phyloP scores from a whole-genome alignment of 2,888 invertebrate species.

The Dyspetes luteomarginatus region DNA sequence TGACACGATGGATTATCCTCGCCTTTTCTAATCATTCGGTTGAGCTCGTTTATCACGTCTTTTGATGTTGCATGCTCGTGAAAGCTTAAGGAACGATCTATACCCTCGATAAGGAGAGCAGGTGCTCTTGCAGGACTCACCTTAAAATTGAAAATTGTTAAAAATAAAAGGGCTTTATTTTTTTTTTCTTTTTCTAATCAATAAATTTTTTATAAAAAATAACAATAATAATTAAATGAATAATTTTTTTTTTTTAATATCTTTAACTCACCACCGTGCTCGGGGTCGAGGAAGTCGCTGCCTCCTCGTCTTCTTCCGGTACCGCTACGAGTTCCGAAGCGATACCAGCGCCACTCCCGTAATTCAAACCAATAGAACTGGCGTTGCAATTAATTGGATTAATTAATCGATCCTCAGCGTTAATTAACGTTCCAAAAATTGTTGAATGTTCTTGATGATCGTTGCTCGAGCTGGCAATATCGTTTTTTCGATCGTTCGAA shows the following conservation, averaged over 20 bases:
- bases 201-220: not conserved
- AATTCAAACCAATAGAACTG: slow-evolving; percentile 69
- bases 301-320: slow-evolving; percentile 87
- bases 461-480: slow-evolving; percentile 69
- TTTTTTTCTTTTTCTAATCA: slow-evolving; percentile 77
- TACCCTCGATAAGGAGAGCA: slow-evolving; percentile 77
- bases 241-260: not conserved
- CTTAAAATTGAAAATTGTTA: slow-evolving; percentile 64
- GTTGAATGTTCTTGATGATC: slow-evolving; percentile 68
- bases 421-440: slow-evolving; percentile 81
- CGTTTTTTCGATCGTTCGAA: slow-evolving; percentile 64
- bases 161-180: slow-evolving; percentile 82
- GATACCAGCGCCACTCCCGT: slow-evolving; percentile 70
- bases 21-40: slow-evolving; percentile 87
- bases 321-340: slow-evolving; percentile 85
- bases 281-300: slow-evolving; percentile 88
- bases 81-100: slow-evolving; percentile 87
- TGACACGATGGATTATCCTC: slow-evolving; percentile 82
- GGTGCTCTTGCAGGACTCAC: slow-evolving; percentile 79
- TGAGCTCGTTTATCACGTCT: slow-evolving; percentile 90
- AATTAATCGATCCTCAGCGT: slow-evolving; percentile 81
- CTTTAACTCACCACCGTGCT: slow-evolving; percentile 88
- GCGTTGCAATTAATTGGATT: slow-evolving; percentile 75
- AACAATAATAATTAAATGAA: slow-evolving; percentile 8
- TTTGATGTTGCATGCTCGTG: slow-evolving; percentile 90